Base-by-base conservation (phyloP, 2,113 vertebrate species). In the Microcebus jonahi region DNA sequence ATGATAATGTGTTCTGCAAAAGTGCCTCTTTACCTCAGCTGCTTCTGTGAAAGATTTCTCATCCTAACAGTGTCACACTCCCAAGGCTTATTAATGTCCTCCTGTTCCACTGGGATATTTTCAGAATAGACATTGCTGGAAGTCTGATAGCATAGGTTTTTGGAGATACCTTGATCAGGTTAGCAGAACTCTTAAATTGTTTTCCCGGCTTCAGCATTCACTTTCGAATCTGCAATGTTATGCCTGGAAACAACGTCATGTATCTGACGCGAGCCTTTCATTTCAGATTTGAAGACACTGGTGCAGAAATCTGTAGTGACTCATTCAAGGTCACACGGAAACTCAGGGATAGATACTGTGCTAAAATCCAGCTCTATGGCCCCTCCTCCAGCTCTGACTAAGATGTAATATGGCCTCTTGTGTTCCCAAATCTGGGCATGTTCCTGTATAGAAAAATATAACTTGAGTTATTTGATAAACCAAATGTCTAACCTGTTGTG, bases 1-100 rank as follows among this genome's bases (percentile, higher is more conserved):
- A 94, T 81, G 53, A 87, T 75, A 90, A 96, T 97, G 96, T n/a
- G 6, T 34, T 85, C 75, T 81, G 45, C 87, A 86, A 31, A 96
- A 85, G 21, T 20, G 9, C 25, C 63, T 4, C 0, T 75, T 94
- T 0, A 0, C 27, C 36, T 93, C 63, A 57, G 45, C 73, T 65
- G 39, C 14, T 25, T 25, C 1, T 34, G 9, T 57, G 76, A 45
- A 91, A 57, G 8, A 61, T 90, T 97, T 31, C 15, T 91, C 53
- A 84, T 59, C 29, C 9, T 77, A 63, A 68, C 17, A 59, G 53
- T 21, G 13, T 61, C 76, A 76, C 11, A 23, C 23, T 75, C 5
- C 18, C 81, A 67, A 2, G 1, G 7, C 1, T 53, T 2, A 11
- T 53, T 18, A 21, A 90, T n/a, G 8, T 0, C 15, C 25, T 10